Evolutionary conservation across 2,797 vertebrate species (phyloP), one percentile per base, ranked within the genome.

Genomic region (Acridotheres tristis): DNA sequence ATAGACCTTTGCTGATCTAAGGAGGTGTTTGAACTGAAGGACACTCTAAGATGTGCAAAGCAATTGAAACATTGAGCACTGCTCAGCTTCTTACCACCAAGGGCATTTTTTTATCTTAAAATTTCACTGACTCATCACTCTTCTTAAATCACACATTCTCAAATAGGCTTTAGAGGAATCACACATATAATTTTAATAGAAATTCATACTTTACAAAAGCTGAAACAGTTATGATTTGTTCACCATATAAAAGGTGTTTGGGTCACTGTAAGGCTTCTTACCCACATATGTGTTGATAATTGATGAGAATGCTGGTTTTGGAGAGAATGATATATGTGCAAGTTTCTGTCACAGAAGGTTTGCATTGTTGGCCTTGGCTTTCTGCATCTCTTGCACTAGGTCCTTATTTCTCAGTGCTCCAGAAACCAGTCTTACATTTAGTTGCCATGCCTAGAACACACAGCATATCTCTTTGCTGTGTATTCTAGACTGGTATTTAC

Each of bases 11-110:
- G 85, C 71, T 85, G 85, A 95, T 94, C 92, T 84, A 84, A 91
- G 77, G 73, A 93, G 72, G 36, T 81, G 68, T 95, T 94, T 94
- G 74, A 96, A 94, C 57, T 88, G 79, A 96, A 91, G 89, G 86
- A 95, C 93, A 88, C 51, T 85, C 21, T 95, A 84, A 95, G 85
- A 85, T 65, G 77, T 85, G 69, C 54, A 66, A 93, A 87, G 84
- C 55, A 93, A 77, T 53, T 91, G 92, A 91, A 94, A 89, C 47
- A 27, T 29, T n/a, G 71, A 90, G 54, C 43, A 20, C 40, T 77
- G 17, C 34, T 92, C 86, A 83, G 53, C n/a, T 91, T 80, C 32
- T 54, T 63, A 65, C 69, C n/a, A 54, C 23, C 68, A 93, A 91
- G 72, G 90, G 9, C 89, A 62, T 89, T 83, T 76, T 74, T 87